phyloP scores from a whole-genome alignment of 2,888 invertebrate genomes.

The Torymus tubicola region DNA sequence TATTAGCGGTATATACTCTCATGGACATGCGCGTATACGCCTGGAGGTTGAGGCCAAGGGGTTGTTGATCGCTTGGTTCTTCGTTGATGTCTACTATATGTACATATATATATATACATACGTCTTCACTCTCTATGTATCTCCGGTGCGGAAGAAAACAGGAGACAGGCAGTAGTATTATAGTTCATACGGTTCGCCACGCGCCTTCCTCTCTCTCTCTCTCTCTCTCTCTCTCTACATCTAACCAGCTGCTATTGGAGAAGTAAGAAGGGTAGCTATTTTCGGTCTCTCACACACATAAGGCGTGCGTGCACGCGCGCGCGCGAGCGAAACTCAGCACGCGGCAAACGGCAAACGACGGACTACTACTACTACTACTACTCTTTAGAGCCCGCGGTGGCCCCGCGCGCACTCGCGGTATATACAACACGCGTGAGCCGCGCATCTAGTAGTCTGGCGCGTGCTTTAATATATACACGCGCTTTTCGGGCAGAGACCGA shows the following conservation, averaged over 20 bases:
- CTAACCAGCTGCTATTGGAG: constrained; percentile 43
- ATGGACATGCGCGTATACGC: too few species aligned
- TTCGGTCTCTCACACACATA: constrained; percentile 66
- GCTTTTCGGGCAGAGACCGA: constrained; percentile 21
- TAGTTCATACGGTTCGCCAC: constrained; percentile 10
- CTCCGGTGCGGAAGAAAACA: constrained; percentile 10
- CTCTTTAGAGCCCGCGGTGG: constrained; percentile 65
- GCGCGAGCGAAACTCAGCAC: constrained; percentile 64
- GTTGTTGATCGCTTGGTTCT: constrained; percentile 43
- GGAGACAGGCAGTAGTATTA: not conserved
- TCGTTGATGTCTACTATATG: not conserved
- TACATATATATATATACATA: too few species aligned
- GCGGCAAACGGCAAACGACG: constrained; percentile 65
- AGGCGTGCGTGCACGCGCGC: too few species aligned
- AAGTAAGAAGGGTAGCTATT: constrained; percentile 76
- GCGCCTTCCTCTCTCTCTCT: not conserved
- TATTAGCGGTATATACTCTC: too few species aligned
- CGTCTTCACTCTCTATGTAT: too few species aligned
- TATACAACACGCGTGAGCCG: constrained; percentile 65
- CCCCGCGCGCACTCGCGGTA: too few species aligned
- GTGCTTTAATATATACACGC: not conserved
- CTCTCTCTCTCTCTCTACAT: not conserved
- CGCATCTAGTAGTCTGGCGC: constrained; percentile 66
- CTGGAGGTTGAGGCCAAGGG: not conserved
- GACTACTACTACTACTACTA: too few species aligned